Base-by-base conservation (phyloP, 2,113 vertebrate genomes). In the Castor canadensis region DNA sequence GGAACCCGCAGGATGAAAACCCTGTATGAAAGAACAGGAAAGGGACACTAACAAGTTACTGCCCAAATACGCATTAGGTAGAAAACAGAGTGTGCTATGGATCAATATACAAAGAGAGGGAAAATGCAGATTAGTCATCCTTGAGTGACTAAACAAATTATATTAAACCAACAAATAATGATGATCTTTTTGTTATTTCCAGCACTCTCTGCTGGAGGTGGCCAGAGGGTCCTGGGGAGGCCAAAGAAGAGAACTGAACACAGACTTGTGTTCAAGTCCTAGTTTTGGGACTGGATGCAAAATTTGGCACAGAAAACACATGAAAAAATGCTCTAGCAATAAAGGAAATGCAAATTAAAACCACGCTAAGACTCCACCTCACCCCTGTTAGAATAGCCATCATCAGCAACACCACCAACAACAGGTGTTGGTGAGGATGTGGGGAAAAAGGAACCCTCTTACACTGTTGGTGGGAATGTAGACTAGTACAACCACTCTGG, bases 11-110 rank as follows among this genome's bases (percentile, higher is more conserved):
- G 89, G 96, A 95, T 93, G 94, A 95, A 96, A 97, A 72, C 54
- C 56, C 83, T 0, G 2, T 24, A 52, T 98, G 96, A 98, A 97
- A 98, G 82, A 95, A 92, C 97, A 98, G 97, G 96, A 97, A 98
- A 97, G 96, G 0, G 16, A 97, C 90, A 85, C 92, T 87, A 49
- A 35, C 90, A 58, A 91, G 92, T 86, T 32, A 72, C 67, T 56
- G 90, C 66, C 87, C 94, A 60, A 83, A 94, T 32, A 32, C 35
- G 93, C 93, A 67, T 56, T 71, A 72, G 79, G 38, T 30, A 40
- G 95, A 79, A 91, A 89, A 95, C 85, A 77, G 83, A 66, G 71
- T 40, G 69, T 47, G 85, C 32, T 69, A 60, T 10, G 11, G 72
- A 79, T 64, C 87, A 73, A 17, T 43, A 47, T 32, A 43, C 76